Evolutionary conservation across 2,888 invertebrate species (phyloP), one percentile per base, ranked within the genome.

Genomic region (Stenchaetothrips biformis): DNA sequence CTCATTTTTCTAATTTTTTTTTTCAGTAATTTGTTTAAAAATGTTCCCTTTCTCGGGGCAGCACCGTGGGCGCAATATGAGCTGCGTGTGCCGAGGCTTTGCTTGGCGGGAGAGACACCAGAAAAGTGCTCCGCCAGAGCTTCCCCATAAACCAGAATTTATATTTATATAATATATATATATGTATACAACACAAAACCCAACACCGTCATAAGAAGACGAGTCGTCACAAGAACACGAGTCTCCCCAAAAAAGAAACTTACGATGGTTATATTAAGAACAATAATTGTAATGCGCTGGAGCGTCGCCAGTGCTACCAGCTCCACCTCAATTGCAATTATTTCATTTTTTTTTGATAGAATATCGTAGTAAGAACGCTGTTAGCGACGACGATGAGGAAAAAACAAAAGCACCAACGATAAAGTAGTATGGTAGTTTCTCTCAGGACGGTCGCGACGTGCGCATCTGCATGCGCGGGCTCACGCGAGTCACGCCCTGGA

Each of bases 21-120:
- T 49, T 49, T 49, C 11, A 49, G 11, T 53, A 67, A 21, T 67
- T 67, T 67, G 67, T 67, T 67, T 67, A 67, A 67, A 67, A 67
- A 67, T 67, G 67, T 67, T 67, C 67, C 67, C 67, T 67, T 67
- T 67, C 67, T 67, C 67, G 67, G 67, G 67, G 67, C 67, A 67
- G 67, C 67, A 67, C 67, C 67, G 67, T 67, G 67, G 67, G 67
- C 67, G 67, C 67, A 21, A 53, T 21, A 21, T 67, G 67, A 67
- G 67, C 67, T 67, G 67, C 67, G 67, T 67, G 67, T 67, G 67
- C 67, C 67, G 67, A 67, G 67, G 67, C 67, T n/a, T 62, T 62
- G 62, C 62, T 62, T 62, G 62, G 62, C 62, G 62, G 62, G 67
- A 21, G 13, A 2, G 53, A 53, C 13, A 8, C 18, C 18, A 11